phyloP scores from a whole-genome alignment of 2,797 vertebrate genomes.

The Bovichtus diacanthus region DNA sequence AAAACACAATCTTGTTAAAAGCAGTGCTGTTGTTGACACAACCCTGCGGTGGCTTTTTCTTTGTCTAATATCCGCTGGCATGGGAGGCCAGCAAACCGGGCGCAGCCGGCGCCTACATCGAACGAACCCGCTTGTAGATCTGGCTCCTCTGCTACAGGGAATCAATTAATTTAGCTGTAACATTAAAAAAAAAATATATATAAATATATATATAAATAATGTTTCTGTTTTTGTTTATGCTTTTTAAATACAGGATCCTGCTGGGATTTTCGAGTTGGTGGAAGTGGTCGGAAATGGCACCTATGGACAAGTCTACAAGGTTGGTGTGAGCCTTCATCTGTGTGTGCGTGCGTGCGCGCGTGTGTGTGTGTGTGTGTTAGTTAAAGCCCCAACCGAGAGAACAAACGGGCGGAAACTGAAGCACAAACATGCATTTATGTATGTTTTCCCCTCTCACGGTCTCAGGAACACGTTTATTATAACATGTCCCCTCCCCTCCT shows the following conservation, averaged over 20 bases:
- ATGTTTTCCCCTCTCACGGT: conserved; percentile 39
- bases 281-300: conserved; percentile 99
- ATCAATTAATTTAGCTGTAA: background rate
- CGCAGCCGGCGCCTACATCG: conserved; percentile 78
- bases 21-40: conserved; percentile 51
- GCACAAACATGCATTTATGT: conserved; percentile 65
- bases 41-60: conserved; percentile 75
- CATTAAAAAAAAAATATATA: too few species aligned
- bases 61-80: conserved; percentile 87
- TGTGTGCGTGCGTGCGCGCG: conserved; percentile 2
- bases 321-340: conserved; percentile 80
- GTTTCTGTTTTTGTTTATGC: background rate
- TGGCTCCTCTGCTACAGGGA: conserved; percentile 14
- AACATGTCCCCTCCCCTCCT: conserved; percentile 20
- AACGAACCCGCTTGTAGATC: conserved; percentile 33
- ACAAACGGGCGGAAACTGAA: conserved; percentile 65
- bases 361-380: conserved; percentile 7
- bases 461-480: conserved; percentile 44
- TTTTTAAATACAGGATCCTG: conserved; percentile 89
- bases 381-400: conserved; percentile 26
- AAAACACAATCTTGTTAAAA: background rate
- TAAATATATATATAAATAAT: too few species aligned
- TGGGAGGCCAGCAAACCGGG: conserved; percentile 78
- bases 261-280: conserved; percentile 98
- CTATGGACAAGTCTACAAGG: conserved; percentile 99